Evolutionary conservation across 2,888 invertebrate species (phyloP).

Genomic region (Muschampia plurimacula): DNA sequence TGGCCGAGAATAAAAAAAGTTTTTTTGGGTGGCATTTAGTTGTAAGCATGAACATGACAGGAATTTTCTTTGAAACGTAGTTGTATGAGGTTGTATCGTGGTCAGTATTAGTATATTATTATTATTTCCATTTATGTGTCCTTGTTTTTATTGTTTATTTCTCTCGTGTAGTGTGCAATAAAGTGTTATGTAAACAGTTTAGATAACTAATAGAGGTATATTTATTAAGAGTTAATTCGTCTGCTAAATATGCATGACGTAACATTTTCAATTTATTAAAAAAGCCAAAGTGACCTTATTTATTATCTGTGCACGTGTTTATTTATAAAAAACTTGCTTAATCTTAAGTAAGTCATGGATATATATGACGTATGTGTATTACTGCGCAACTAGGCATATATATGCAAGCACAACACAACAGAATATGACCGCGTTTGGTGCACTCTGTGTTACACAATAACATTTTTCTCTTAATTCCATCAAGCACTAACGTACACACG

Average conservation of each 20-base stretch:
- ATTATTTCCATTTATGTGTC: neutral
- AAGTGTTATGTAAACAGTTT: neutral
- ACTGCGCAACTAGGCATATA: constrained; percentile 45
- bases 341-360: constrained; percentile 48
- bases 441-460: constrained; percentile 25
- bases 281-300: constrained; percentile 43
- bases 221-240: neutral
- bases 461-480: constrained; percentile 21
- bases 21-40: neutral
- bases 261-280: constrained; percentile 22
- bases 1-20: neutral
- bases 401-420: constrained; percentile 35
- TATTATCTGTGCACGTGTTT: constrained; percentile 40
- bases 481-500: neutral
- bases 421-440: constrained; percentile 24
- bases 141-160: neutral
- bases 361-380: constrained; percentile 43
- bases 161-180: neutral
- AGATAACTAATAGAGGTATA: neutral
- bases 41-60: neutral
- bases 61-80: neutral
- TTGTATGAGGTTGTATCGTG: neutral
- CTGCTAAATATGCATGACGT: constrained; percentile 17
- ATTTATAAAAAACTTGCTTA: constrained; percentile 46
- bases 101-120: neutral